These are phyloP conservation scores for Rallus limicola DNA, from an alignment of 2,113 vertebrate genomes.

Conservation along the genomic window DNA sequence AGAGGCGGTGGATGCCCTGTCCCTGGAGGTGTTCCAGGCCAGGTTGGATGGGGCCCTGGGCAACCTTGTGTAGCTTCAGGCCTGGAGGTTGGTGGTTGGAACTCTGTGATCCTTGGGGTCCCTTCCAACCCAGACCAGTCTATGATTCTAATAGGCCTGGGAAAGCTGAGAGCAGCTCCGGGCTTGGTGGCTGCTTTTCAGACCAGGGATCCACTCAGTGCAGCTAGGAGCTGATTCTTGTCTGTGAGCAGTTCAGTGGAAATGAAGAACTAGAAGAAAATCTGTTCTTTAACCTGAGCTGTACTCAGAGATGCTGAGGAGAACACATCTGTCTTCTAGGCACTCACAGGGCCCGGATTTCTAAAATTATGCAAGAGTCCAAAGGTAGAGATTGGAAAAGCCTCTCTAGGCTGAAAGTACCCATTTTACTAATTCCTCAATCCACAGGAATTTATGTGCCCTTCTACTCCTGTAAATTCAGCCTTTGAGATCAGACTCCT, in stretches of 20 bases:
- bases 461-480: background rate
- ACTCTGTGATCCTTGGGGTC: too few species aligned
- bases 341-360: background rate
- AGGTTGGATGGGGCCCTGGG: too few species aligned
- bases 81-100: too few species aligned
- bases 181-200: background rate
- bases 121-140: too few species aligned
- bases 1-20: too few species aligned
- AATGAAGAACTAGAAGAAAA: background rate
- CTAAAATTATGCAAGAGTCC: background rate
- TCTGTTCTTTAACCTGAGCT: background rate
- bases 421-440: background rate
- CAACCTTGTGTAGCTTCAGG: too few species aligned
- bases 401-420: background rate
- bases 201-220: background rate
- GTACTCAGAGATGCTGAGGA: background rate
- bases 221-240: background rate
- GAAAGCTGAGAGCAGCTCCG: background rate
- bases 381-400: background rate
- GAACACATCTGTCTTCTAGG: background rate
- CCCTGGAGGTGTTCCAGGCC: too few species aligned
- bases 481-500: background rate
- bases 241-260: background rate
- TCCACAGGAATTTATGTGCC: background rate
- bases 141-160: background rate